phyloP scores from a whole-genome alignment of 92 coral and sea anemone species.

The Porites divaricata region DNA sequence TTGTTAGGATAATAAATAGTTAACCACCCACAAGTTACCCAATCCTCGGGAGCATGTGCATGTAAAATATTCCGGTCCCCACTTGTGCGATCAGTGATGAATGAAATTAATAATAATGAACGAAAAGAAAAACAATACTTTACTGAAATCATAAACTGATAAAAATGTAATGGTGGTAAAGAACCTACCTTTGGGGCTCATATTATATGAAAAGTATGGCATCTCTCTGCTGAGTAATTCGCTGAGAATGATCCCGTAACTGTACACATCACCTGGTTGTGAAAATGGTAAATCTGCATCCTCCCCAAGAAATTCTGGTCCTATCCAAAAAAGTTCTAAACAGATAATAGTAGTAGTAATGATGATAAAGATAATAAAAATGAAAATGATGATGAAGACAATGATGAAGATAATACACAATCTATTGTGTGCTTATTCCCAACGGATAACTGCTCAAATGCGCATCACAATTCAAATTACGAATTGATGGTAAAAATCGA shows the following conservation, averaged over 20 bases:
- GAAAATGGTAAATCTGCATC: neutral
- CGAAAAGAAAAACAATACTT: neutral
- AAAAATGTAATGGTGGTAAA: neutral
- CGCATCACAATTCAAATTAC: too few species aligned
- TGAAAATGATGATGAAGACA: neutral
- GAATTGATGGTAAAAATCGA: too few species aligned
- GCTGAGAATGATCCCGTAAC: conserved; percentile 65
- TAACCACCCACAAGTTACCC: too few species aligned
- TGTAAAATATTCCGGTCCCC: too few species aligned
- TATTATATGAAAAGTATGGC: conserved; percentile 47
- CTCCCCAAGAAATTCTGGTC: conserved; percentile 61
- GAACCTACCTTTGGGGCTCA: conserved; percentile 58
- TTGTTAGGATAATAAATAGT: too few species aligned
- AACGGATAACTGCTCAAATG: too few species aligned
- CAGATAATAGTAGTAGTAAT: neutral
- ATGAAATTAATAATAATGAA: too few species aligned
- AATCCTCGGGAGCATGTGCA: too few species aligned
- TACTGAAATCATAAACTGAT: neutral
- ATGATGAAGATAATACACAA: too few species aligned
- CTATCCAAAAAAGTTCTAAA: conserved; percentile 65
- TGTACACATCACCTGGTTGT: conserved; percentile 71
- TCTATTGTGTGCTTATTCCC: too few species aligned
- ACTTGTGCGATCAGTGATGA: too few species aligned
- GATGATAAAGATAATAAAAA: neutral
- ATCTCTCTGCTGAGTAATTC: conserved; percentile 69